Evolutionary conservation across 2,888 invertebrate species (phyloP).

Genomic region (Uloborus plumipes): DNA sequence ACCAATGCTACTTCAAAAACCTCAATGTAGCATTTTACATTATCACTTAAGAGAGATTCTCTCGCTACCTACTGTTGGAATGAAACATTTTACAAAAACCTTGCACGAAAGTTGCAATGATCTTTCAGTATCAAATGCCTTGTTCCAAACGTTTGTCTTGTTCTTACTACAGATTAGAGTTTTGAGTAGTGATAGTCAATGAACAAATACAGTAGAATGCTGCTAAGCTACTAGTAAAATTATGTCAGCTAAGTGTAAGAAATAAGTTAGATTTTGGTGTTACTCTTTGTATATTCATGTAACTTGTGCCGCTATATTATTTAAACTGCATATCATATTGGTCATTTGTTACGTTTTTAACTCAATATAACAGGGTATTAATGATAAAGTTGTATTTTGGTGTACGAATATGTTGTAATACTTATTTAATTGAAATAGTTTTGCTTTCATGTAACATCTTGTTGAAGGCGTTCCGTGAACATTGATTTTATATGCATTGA

Average conservation of each 20-base stretch:
- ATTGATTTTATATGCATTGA: too few relatives aligned
- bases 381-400: conserved; percentile 51
- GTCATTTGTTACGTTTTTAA: conserved; percentile 51
- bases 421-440: too few relatives aligned
- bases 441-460: too few relatives aligned
- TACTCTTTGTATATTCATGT: conserved; percentile 34
- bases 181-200: neutral
- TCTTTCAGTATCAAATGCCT: conserved; percentile 1
- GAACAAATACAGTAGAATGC: conserved; percentile 1
- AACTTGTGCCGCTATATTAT: conserved; percentile 28
- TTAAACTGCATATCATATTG: conserved; percentile 58
- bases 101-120: too few relatives aligned
- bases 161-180: neutral
- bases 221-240: neutral
- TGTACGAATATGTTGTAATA: conserved; percentile 8
- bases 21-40: too few relatives aligned
- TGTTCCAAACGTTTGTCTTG: conserved; percentile 5
- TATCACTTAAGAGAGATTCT: neutral
- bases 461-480: too few relatives aligned
- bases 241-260: neutral
- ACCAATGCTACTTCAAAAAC: too few relatives aligned
- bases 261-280: conserved; percentile 48
- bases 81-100: too few relatives aligned
- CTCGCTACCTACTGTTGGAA: too few relatives aligned
- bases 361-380: conserved; percentile 57